phyloP scores from a whole-genome alignment of 2,888 invertebrate genomes.

The Eristalis pertinax region DNA sequence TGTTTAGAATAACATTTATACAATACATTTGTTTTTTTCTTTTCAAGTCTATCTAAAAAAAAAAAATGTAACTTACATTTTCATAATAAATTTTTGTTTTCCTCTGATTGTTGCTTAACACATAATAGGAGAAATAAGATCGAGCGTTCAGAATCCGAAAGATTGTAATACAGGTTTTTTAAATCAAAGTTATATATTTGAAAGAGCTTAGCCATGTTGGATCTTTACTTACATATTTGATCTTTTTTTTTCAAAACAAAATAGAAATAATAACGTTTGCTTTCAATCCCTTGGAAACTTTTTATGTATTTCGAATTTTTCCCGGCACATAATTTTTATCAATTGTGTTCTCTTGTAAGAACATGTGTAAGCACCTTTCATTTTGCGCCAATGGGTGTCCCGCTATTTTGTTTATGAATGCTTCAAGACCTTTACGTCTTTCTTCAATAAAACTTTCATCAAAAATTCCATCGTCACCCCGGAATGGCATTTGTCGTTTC shows the following conservation, averaged over 20 bases:
- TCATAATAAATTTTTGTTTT: slow-evolving; percentile 10
- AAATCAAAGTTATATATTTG: slow-evolving; percentile 32
- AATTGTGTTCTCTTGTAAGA: slow-evolving; percentile 97
- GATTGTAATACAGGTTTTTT: slow-evolving; percentile 29
- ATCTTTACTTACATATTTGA: slow-evolving; percentile 16
- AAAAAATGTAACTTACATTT: slow-evolving; percentile 47
- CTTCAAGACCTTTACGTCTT: slow-evolving; percentile 97
- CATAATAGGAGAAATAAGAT: slow-evolving; percentile 11
- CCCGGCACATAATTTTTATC: slow-evolving; percentile 99
- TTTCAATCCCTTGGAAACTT: slow-evolving; percentile 12
- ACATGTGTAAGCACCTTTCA: slow-evolving; percentile 99
- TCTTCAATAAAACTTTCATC: slow-evolving; percentile 99
- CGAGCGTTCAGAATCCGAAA: slow-evolving; percentile 57
- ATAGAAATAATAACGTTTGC: slow-evolving; percentile 19
- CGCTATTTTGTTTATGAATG: slow-evolving; percentile 99
- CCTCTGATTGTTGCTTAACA: slow-evolving; percentile 1
- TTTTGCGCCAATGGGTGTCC: slow-evolving; percentile 99
- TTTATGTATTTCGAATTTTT: slow-evolving; percentile 97
- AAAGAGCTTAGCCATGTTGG: slow-evolving; percentile 22
- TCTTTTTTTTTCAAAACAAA: slow-evolving; percentile 24
- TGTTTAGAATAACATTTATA: slow-evolving; percentile 64
- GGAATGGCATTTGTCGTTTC: slow-evolving; percentile 98
- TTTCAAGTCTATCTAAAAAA: slow-evolving; percentile 70
- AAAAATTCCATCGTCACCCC: slow-evolving; percentile 99
- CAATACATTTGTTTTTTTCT: slow-evolving; percentile 45